These are phyloP conservation scores for Neomorphus geoffroyi DNA, from an alignment of 2,797 vertebrate species.

Conservation along the genomic window DNA sequence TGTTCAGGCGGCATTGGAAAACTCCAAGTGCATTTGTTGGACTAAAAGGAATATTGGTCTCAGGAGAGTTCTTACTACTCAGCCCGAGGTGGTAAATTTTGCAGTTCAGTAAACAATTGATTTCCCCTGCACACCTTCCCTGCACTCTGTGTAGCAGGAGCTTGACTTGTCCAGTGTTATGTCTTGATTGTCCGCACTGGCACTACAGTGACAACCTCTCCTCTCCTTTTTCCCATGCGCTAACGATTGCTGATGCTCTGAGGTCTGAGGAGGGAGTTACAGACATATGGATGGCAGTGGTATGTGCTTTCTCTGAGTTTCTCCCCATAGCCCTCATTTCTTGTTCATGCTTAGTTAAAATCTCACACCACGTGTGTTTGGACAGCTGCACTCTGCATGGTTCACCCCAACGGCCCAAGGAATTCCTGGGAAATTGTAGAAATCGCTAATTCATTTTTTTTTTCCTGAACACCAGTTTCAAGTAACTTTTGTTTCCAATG, in stretches of 20 bases:
- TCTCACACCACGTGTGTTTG: background rate
- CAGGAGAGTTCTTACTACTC: background rate
- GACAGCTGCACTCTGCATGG: conserved; percentile 32
- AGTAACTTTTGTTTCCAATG: background rate
- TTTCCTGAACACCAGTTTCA: background rate
- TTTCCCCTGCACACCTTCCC: background rate
- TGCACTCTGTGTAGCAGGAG: background rate
- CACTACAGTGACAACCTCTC: background rate
- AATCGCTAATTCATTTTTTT: background rate
- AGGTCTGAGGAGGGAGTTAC: background rate
- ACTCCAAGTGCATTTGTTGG: background rate
- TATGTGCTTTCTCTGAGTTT: background rate
- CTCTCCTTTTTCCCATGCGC: background rate
- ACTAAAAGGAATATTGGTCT: conserved; percentile 12
- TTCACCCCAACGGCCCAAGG: background rate
- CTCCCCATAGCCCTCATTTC: background rate
- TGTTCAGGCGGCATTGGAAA: background rate
- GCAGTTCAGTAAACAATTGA: background rate
- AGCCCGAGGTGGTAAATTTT: background rate
- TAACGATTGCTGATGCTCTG: background rate
- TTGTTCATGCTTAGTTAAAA: conserved; percentile 38
- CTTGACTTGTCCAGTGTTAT: background rate
- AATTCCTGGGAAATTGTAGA: conserved; percentile 44
- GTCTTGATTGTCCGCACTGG: background rate
- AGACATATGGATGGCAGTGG: background rate